Conservation (phyloP, 2,888 invertebrate genomes). For the Hirtodrosophila confusa region DNA sequence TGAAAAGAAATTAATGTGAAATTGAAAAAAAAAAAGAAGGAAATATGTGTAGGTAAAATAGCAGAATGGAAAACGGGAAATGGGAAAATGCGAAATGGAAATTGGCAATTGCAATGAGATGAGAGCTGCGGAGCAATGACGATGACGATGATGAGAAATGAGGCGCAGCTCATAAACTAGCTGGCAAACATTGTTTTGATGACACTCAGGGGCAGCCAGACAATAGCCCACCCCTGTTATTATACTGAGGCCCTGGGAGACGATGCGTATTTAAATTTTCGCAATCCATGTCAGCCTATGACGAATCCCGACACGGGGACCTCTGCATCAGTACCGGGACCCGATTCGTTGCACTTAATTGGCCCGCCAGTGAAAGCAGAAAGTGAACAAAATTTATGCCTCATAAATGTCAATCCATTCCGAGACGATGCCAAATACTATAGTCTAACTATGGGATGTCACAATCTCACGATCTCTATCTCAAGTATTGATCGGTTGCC, state of each 20-base stretch:
- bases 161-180: conserved; percentile 75
- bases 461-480: conserved; percentile 48
- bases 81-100: conserved; percentile 32
- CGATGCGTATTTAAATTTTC: conserved; percentile 67
- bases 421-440: conserved; percentile 18
- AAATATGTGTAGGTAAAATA: too few species aligned
- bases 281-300: conserved; percentile 61
- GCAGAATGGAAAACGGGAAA: conserved; percentile 6
- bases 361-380: conserved; percentile 57
- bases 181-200: conserved; percentile 76
- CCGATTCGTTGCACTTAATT: conserved; percentile 75
- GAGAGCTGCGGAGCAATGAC: conserved; percentile 29
- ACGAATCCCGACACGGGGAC: conserved; percentile 44
- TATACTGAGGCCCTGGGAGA: conserved; percentile 19
- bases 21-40: conserved; percentile 48
- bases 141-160: conserved; percentile 52
- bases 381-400: conserved; percentile 68
- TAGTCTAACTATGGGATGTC: conserved; percentile 23
- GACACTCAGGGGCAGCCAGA: conserved; percentile 72
- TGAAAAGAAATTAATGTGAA: conserved; percentile 76
- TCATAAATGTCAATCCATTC: conserved; percentile 70
- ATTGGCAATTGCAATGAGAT: conserved; percentile 39
- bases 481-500: conserved; percentile 47
- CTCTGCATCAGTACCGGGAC: neutral
- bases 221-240: conserved; percentile 47